These are phyloP conservation scores for Ormyrus pomaceus DNA, from an alignment of 2,888 invertebrate genomes.

Conservation along the genomic window DNA sequence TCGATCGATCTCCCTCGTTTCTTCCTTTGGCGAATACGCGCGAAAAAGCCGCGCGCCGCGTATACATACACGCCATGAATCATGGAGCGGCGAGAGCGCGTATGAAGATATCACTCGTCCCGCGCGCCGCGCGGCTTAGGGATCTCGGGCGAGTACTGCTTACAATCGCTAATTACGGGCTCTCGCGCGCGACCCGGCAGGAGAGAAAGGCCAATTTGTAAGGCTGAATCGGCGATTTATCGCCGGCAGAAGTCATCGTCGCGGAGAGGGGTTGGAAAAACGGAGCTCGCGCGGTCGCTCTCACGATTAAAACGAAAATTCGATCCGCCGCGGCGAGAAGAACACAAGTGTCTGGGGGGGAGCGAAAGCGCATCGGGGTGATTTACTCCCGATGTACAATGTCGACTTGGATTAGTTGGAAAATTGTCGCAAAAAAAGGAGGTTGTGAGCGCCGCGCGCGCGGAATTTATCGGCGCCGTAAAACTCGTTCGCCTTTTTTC, in stretches of 20 bases:
- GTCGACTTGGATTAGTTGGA: constrained; percentile 24
- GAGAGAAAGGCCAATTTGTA: constrained; percentile 54
- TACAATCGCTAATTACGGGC: constrained; percentile 53
- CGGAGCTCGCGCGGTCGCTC: background rate
- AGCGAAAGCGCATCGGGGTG: background rate
- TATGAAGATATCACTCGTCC: constrained; percentile 51
- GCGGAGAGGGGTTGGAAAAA: background rate
- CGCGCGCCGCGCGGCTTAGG: constrained; percentile 14
- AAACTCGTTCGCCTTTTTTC: constrained; percentile 22
- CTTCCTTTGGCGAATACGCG: constrained; percentile 23
- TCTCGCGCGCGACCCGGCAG: background rate
- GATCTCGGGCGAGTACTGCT: constrained; percentile 32
- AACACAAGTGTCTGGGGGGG: background rate
- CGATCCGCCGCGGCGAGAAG: background rate
- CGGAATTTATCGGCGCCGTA: constrained; percentile 36
- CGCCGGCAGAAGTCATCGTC: constrained; percentile 3
- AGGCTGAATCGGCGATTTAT: constrained; percentile 51
- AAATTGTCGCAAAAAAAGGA: constrained; percentile 29
- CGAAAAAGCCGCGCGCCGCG: constrained; percentile 31
- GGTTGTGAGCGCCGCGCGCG: too few species aligned
- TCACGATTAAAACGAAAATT: constrained; percentile 12
- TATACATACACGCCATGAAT: constrained; percentile 24
- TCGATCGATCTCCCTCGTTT: constrained; percentile 37
- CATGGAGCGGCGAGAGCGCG: background rate
- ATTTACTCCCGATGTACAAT: constrained; percentile 6